Conservation (phyloP, 2,888 invertebrate species). For the Dasysyrphus tricinctus region DNA sequence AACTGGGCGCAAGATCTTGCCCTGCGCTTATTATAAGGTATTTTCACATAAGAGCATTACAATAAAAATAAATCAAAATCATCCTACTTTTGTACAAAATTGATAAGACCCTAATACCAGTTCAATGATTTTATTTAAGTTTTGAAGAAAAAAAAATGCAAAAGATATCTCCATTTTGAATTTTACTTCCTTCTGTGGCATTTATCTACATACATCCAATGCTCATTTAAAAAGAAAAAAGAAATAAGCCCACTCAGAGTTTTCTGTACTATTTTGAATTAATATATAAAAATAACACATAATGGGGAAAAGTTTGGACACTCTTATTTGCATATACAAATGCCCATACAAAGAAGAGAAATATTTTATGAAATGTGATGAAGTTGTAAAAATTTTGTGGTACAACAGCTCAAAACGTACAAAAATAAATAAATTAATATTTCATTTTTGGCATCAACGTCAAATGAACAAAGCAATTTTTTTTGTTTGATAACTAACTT, state of each 20-base stretch:
- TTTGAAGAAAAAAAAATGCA: too few species aligned
- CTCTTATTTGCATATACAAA: conserved; percentile 22
- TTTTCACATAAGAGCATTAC: too few species aligned
- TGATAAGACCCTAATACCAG: too few species aligned
- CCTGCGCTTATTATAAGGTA: too few species aligned
- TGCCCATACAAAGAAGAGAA: conserved; percentile 35
- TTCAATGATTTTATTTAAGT: too few species aligned
- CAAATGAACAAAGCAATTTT: background rate
- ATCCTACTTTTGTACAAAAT: too few species aligned
- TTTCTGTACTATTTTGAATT: background rate
- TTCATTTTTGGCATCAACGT: background rate
- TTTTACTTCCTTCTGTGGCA: background rate
- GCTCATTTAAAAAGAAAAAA: background rate
- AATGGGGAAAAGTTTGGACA: background rate
- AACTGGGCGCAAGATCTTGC: too few species aligned
- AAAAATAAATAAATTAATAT: conserved; percentile 26
- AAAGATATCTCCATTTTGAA: too few species aligned
- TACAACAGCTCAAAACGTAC: conserved; percentile 65
- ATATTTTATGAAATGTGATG: conserved; percentile 64
- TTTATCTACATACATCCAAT: background rate
- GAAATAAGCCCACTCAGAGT: background rate
- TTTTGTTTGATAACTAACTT: conserved; percentile 54
- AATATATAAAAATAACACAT: conserved; percentile 8
- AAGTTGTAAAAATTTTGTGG: conserved; percentile 67
- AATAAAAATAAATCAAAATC: too few species aligned